Conservation (phyloP, 2,888 invertebrate genomes). For the Leistus spinibarbis region DNA sequence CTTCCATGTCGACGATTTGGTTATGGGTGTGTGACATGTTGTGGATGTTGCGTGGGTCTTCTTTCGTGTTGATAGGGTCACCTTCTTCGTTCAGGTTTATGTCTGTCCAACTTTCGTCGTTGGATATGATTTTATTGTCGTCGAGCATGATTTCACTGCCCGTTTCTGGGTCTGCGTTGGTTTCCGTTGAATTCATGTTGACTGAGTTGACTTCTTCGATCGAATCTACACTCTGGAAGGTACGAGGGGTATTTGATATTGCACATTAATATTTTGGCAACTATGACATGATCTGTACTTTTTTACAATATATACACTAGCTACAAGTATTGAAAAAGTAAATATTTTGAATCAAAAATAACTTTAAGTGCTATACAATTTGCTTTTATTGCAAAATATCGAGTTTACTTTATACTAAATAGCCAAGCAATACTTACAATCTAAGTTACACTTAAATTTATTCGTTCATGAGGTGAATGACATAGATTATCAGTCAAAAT, state of each 20-base stretch:
- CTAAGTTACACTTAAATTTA: too few species aligned
- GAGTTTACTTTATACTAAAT: too few species aligned
- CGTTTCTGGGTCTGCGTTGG: conserved; percentile 73
- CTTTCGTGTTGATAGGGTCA: conserved; percentile 59
- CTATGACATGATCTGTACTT: background rate
- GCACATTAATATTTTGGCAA: background rate
- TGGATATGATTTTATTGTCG: conserved; percentile 73
- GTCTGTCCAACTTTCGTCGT: conserved; percentile 92
- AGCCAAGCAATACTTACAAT: too few species aligned
- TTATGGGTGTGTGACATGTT: conserved; percentile 63
- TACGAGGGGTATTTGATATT: conserved; percentile 15
- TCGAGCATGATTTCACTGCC: conserved; percentile 72
- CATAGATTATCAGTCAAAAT: too few species aligned
- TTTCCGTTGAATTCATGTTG: conserved; percentile 74
- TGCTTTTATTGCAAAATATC: too few species aligned
- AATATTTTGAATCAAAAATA: too few species aligned
- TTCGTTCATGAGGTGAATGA: too few species aligned
- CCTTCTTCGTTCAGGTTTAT: conserved; percentile 89
- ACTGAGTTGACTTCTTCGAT: conserved; percentile 79
- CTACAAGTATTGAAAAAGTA: too few species aligned
- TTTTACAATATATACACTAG: background rate
- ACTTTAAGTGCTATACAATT: too few species aligned
- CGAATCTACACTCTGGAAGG: conserved; percentile 81
- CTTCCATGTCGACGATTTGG: conserved; percentile 70
- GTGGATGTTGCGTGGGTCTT: conserved; percentile 63